Conservation (phyloP, 2,888 invertebrate genomes). For the Drosophila limbata region DNA sequence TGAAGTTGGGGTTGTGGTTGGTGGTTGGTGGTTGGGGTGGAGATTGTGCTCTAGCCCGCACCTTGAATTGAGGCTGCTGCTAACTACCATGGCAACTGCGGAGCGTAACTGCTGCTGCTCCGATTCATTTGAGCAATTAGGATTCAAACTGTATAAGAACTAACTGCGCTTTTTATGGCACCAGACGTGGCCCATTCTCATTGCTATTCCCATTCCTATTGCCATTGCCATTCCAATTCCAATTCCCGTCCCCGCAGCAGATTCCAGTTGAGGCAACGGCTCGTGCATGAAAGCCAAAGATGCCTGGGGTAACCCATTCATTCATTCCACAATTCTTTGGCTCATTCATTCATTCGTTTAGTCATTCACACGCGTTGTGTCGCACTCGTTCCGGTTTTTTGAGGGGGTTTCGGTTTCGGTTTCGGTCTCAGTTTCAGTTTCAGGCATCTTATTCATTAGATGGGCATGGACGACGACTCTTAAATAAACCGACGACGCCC, state of each 20-base stretch:
- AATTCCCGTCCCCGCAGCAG: neutral
- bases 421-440: conserved; percentile 36
- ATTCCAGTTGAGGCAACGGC: conserved; percentile 22
- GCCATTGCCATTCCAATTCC: no score
- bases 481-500: conserved; percentile 63
- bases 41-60: conserved; percentile 30
- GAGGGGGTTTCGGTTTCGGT: neutral
- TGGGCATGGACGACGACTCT: conserved; percentile 51
- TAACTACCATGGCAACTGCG: conserved; percentile 23
- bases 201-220: no score
- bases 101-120: conserved; percentile 26
- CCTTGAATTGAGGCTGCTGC: conserved; percentile 28
- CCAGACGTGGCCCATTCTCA: conserved; percentile 11
- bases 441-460: conserved; percentile 66
- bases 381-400: conserved; percentile 33
- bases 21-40: neutral
- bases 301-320: conserved; percentile 33
- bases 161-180: conserved; percentile 56
- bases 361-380: conserved; percentile 53
- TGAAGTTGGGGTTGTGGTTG: neutral
- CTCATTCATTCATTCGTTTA: conserved; percentile 38
- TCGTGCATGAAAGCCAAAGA: conserved; percentile 53
- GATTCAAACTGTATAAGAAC: conserved; percentile 60
- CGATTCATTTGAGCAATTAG: conserved; percentile 62
- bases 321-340: conserved; percentile 18